Evolutionary conservation across 30 jellyfish, hydroid and myxozoan species (phyloP).

Genomic region (Sanderia malayensis): DNA sequence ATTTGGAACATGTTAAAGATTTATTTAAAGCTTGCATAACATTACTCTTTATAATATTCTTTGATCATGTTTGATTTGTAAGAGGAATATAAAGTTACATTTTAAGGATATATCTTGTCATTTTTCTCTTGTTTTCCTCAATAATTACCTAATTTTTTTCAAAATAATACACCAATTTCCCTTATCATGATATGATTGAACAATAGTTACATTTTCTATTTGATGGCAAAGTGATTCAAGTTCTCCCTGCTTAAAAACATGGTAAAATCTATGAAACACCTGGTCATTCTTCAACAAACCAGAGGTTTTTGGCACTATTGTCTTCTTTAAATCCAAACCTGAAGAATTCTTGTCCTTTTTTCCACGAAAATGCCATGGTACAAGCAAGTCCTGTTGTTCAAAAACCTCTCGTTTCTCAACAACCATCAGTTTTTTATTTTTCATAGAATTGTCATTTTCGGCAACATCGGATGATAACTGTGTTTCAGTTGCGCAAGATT

Average conservation of each 20-base stretch:
- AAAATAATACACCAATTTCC: conserved; percentile 92
- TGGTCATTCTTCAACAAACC: conserved; percentile 18
- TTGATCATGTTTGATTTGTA: no score
- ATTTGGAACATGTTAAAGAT: conserved; percentile 59
- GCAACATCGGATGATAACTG: no score
- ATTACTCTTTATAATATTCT: no score
- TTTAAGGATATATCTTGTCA: not conserved
- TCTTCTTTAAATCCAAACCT: not conserved
- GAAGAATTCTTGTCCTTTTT: conserved; percentile 5
- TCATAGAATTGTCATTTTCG: no score
- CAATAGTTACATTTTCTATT: conserved; percentile 31
- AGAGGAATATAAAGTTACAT: not conserved
- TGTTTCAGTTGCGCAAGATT: no score
- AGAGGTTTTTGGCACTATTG: not conserved
- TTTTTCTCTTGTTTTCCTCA: not conserved
- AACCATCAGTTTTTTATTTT: no score
- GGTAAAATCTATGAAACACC: conserved; percentile 82
- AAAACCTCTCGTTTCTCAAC: conserved; percentile 66
- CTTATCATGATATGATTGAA: conserved; percentile 64
- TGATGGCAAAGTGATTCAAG: conserved; percentile 61
- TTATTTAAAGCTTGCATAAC: no score
- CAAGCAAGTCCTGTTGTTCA: conserved; percentile 86
- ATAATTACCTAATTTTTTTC: conserved; percentile 3
- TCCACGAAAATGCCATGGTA: conserved; percentile 93
- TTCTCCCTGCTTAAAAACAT: conserved; percentile 84